phyloP scores from a whole-genome alignment of 2,888 invertebrate genomes.

The Steinernema scapterisci region DNA sequence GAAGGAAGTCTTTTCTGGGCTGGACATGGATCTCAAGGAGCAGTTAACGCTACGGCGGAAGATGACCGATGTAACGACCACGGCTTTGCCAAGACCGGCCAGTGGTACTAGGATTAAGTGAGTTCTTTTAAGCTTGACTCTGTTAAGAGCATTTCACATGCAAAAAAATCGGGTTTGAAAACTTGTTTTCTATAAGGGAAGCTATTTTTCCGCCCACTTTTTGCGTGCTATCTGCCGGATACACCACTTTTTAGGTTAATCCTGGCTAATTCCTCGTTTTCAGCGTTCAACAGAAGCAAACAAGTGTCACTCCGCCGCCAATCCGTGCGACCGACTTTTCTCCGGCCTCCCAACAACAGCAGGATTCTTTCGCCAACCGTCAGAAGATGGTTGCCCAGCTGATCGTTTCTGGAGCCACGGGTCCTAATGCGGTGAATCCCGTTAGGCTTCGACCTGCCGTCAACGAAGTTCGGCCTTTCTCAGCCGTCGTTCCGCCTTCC shows the following conservation, averaged over 20 bases:
- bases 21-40: not conserved
- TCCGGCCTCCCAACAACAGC: not conserved
- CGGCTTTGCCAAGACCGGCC: not conserved
- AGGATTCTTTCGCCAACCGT: not conserved
- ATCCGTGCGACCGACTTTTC: constrained; percentile 22
- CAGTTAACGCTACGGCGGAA: not conserved
- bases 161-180: too few relatives aligned
- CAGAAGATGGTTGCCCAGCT: constrained; percentile 18
- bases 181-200: too few relatives aligned
- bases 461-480: not conserved
- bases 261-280: not conserved
- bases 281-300: not conserved
- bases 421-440: not conserved
- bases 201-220: too few relatives aligned
- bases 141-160: too few relatives aligned
- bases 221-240: too few relatives aligned
- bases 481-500: not conserved
- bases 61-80: not conserved
- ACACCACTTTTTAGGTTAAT: not conserved
- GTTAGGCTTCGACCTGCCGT: too few relatives aligned
- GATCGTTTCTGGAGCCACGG: not conserved
- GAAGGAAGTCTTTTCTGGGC: not conserved
- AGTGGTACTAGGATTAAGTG: not conserved
- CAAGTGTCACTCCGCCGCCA: constrained; percentile 20
- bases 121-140: not conserved